Evolutionary conservation across 2,113 vertebrate genomes (phyloP).

Genomic region (Chrysemys picta): DNA sequence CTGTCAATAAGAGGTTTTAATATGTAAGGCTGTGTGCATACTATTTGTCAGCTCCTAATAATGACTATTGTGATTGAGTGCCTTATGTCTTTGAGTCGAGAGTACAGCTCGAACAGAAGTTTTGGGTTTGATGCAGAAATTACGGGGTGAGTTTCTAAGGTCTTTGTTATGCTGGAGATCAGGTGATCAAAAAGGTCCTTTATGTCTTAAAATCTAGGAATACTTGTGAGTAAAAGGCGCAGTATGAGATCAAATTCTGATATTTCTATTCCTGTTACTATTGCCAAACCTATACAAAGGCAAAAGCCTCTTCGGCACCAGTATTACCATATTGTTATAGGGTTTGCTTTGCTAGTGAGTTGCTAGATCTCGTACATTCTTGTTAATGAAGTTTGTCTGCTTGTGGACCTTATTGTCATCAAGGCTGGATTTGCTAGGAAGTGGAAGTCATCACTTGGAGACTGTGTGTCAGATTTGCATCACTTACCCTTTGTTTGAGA

Average conservation of each 20-base stretch:
- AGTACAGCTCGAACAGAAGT: not conserved
- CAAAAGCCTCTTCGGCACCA: not conserved
- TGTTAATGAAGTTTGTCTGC: not conserved
- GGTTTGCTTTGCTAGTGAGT: not conserved
- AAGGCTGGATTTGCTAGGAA: not conserved
- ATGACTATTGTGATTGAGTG: not conserved
- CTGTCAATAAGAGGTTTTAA: constrained; percentile 30
- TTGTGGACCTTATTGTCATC: not conserved
- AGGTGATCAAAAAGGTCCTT: not conserved
- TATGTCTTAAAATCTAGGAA: not conserved
- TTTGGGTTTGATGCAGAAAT: not conserved
- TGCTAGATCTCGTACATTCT: not conserved
- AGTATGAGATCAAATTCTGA: not conserved
- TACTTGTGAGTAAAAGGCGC: not conserved
- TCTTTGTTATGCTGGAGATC: not conserved
- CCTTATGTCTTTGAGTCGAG: not conserved
- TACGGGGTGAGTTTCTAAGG: not conserved
- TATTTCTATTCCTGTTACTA: not conserved
- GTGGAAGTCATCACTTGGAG: not conserved
- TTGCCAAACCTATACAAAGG: not conserved
- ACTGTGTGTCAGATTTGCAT: not conserved
- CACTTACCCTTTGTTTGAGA: not conserved
- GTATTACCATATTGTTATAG: not conserved
- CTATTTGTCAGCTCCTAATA: constrained; percentile 13
- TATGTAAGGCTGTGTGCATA: constrained; percentile 29